phyloP scores from a whole-genome alignment of 2,888 invertebrate species.

The Prionchulus punctatus region DNA sequence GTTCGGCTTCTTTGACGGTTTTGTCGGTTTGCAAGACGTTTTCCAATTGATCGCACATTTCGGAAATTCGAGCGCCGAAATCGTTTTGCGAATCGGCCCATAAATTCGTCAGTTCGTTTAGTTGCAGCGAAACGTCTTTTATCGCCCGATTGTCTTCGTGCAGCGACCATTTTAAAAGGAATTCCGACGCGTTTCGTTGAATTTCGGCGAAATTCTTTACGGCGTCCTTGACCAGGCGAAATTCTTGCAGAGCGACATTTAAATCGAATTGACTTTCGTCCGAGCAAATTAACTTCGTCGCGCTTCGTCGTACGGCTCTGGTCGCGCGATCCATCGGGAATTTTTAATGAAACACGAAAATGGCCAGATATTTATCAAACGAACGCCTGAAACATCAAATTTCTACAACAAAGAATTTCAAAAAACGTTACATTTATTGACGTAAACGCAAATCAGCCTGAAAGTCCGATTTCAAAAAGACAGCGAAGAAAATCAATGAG shows the following conservation, averaged over 20 bases:
- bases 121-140: constrained; percentile 4
- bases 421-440: too few relatives aligned
- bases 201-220: background rate
- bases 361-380: too few relatives aligned
- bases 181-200: background rate
- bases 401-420: too few relatives aligned
- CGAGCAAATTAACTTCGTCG: background rate
- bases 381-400: too few relatives aligned
- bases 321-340: background rate
- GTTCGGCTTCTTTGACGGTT: background rate
- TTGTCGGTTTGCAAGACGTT: background rate
- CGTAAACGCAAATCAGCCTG: too few relatives aligned
- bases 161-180: constrained; percentile 7
- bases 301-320: background rate
- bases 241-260: background rate
- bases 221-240: background rate
- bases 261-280: background rate
- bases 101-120: constrained; percentile 3
- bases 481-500: too few relatives aligned
- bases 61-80: background rate
- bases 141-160: constrained; percentile 7
- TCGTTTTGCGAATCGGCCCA: background rate
- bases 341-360: too few relatives aligned
- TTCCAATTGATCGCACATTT: background rate
- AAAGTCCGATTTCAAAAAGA: too few relatives aligned